Percentiles rank a stretch among this genome's conserved stretches.
Evolutionary conservation across 1,140 invertebrate species (phyloP).

Genomic region (Acyrthosiphon pisum): DNA sequence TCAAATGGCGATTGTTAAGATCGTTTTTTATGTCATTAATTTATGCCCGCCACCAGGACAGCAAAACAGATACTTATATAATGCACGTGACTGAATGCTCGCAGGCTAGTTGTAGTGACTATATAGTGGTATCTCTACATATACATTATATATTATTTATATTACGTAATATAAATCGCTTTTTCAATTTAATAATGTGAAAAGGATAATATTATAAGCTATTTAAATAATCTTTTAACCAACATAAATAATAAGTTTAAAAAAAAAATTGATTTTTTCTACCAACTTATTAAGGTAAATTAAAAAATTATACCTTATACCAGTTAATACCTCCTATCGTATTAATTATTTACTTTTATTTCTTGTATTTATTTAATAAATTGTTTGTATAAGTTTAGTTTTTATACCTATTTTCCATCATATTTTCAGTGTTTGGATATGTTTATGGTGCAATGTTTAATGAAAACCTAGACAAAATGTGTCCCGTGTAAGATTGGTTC

Average conservation of each 20-base stretch:
- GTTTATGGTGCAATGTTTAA: too few species aligned
- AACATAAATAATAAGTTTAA: not conserved
- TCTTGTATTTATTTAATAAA: not conserved
- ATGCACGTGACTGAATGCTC: not conserved
- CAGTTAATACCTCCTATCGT: not conserved
- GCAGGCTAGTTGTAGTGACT: not conserved
- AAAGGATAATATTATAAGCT: not conserved
- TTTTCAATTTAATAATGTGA: not conserved
- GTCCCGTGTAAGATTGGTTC: too few species aligned
- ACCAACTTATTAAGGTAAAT: not conserved
- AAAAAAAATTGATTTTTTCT: not conserved
- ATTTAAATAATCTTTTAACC: not conserved
- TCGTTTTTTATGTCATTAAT: not conserved
- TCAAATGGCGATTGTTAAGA: not conserved
- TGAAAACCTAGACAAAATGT: not conserved
- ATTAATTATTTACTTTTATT: not conserved
- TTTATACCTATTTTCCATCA: too few species aligned
- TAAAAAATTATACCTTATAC: not conserved
- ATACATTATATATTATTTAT: not conserved
- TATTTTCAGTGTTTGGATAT: too few species aligned
- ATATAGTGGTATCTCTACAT: constrained; percentile 4
- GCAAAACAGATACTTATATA: not conserved
- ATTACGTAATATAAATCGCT: not conserved
- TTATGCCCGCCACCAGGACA: not conserved
- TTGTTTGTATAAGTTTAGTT: not conserved